Conservation (phyloP, 1,140 invertebrate species). For the Diorhabda carinulata region DNA sequence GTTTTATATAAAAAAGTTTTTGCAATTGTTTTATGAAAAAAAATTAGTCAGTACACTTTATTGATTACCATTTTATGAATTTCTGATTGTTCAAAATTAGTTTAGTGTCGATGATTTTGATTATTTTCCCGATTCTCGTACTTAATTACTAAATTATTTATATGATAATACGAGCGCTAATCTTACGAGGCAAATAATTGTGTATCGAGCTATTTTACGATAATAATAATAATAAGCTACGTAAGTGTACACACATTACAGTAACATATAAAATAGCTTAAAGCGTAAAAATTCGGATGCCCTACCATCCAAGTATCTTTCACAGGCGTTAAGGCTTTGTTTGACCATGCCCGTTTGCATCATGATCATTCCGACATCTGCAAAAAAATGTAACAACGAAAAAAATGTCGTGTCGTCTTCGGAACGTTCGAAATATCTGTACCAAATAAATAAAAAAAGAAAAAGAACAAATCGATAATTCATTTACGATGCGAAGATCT, state of each 20-base stretch:
- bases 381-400: conserved; percentile 66
- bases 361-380: conserved; percentile 94
- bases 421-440: not conserved
- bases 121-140: no score
- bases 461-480: conserved; percentile 25
- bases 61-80: no score
- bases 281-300: conserved; percentile 34
- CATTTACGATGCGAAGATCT: conserved; percentile 7
- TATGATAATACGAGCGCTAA: no score
- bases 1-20: no score
- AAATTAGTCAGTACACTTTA: no score
- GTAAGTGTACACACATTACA: conserved; percentile 1
- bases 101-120: no score
- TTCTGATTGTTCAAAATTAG: no score
- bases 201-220: no score
- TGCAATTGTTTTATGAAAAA: no score
- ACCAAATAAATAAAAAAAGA: conserved; percentile 10
- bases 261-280: conserved; percentile 24
- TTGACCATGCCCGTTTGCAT: conserved; percentile 91
- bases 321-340: conserved; percentile 73
- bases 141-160: no score
- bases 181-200: no score
- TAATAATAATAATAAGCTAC: conserved; percentile 5
- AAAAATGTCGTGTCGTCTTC: conserved; percentile 4
- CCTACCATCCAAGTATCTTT: conserved; percentile 77